These are phyloP conservation scores for Sylvilagus bachmani DNA, from an alignment of 2,113 vertebrate genomes.

Conservation along the genomic window DNA sequence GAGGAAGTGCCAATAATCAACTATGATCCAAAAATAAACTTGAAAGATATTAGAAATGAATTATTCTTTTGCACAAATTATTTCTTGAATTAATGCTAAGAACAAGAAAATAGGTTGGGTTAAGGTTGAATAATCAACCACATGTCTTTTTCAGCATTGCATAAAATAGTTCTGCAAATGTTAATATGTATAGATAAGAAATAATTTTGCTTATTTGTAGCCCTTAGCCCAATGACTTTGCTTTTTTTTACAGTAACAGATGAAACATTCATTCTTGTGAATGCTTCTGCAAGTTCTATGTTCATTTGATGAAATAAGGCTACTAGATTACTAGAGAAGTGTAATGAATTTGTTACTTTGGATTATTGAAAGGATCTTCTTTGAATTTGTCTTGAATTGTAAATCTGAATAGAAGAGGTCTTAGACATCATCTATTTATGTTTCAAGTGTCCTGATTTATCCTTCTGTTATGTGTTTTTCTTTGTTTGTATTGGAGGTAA, in stretches of 20 bases:
- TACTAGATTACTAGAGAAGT: background rate
- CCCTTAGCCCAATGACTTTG: background rate
- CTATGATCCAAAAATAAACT: background rate
- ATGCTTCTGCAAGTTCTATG: background rate
- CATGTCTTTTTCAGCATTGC: background rate
- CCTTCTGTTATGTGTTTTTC: background rate
- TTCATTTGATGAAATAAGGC: background rate
- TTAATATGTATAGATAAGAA: background rate
- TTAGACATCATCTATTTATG: background rate
- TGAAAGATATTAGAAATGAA: slow-evolving; percentile 48
- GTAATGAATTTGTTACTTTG: background rate
- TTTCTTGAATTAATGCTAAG: slow-evolving; percentile 35
- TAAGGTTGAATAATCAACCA: slow-evolving; percentile 17
- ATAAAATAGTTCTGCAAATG: slow-evolving; percentile 47
- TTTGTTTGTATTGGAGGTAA: background rate
- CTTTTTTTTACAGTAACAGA: background rate
- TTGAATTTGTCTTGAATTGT: slow-evolving; percentile 14
- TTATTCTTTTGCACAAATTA: slow-evolving; percentile 33
- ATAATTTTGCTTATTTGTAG: slow-evolving; percentile 17
- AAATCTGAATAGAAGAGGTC: background rate
- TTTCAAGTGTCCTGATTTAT: background rate
- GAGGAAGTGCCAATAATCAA: background rate
- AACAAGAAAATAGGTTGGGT: background rate
- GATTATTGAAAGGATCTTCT: slow-evolving; percentile 2
- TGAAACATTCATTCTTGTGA: slow-evolving; percentile 39